Percentiles rank a stretch among this genome's conserved stretches.
Evolutionary conservation across 2,113 vertebrate genomes (phyloP).

Genomic region (Galbula dea): DNA sequence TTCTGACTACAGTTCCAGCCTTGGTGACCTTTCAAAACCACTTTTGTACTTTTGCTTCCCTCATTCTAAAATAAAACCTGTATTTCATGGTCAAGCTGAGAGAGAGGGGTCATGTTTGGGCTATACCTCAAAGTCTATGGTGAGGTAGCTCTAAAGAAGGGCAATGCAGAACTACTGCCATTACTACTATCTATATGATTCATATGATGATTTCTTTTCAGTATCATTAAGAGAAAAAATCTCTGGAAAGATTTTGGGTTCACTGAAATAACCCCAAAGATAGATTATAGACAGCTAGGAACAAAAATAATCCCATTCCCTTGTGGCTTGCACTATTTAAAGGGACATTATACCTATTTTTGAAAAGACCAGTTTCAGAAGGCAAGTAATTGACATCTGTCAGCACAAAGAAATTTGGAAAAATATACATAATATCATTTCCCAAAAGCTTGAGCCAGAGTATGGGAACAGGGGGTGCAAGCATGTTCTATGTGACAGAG

Average conservation of each 20-base stretch:
- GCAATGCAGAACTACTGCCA: not conserved
- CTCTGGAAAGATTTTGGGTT: conserved; percentile 55
- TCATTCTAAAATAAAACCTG: conserved; percentile 18
- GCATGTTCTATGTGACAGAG: fast-evolving
- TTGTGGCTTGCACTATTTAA: conserved; percentile 33
- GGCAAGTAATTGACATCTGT: not conserved
- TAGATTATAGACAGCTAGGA: conserved; percentile 10
- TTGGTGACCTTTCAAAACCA: conserved; percentile 17
- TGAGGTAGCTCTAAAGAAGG: not conserved
- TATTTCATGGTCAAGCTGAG: not conserved
- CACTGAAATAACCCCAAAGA: conserved; percentile 9
- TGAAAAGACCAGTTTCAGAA: conserved; percentile 3
- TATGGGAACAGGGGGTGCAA: not conserved
- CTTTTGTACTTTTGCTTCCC: not conserved
- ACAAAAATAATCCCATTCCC: conserved; percentile 48
- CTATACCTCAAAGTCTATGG: not conserved
- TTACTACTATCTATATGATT: not conserved
- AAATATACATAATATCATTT: not conserved
- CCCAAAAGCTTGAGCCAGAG: not conserved
- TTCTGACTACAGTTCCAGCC: not conserved
- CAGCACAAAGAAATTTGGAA: not conserved
- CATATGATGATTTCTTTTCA: not conserved
- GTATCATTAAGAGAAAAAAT: conserved; percentile 48
- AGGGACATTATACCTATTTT: conserved; percentile 23
- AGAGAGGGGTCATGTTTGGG: not conserved